Evolutionary conservation across 2,797 vertebrate species (phyloP).

Genomic region (Catamblyrhynchus diadema): DNA sequence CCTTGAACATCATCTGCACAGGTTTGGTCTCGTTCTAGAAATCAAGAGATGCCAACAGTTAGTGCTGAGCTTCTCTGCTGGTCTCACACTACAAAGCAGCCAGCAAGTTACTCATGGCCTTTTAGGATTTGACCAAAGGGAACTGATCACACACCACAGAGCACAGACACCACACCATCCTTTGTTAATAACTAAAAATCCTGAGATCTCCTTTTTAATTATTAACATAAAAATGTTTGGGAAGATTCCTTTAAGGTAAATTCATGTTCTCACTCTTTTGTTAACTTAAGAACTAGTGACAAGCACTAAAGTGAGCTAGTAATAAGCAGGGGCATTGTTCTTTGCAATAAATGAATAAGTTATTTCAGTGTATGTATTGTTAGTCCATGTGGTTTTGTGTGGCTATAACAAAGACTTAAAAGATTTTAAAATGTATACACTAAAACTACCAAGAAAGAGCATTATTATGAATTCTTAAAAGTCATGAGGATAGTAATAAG

Average conservation of each 20-base stretch:
- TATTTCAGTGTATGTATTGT: not conserved
- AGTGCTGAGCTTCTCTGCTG: not conserved
- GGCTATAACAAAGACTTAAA: not conserved
- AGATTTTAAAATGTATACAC: not conserved
- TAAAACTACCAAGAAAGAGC: not conserved
- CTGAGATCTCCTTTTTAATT: not conserved
- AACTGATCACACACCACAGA: not conserved
- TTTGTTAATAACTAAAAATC: not conserved
- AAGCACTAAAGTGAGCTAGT: not conserved
- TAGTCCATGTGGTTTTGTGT: not conserved
- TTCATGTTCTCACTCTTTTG: fast-evolving
- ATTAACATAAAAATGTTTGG: not conserved
- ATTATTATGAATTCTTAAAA: not conserved
- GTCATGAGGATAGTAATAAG: not conserved
- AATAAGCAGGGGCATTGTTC: not conserved
- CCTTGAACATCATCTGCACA: slow-evolving; percentile 87
- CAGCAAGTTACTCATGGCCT: too few species aligned
- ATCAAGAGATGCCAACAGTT: not conserved
- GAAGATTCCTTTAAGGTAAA: not conserved
- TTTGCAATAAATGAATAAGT: not conserved
- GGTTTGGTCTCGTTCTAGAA: slow-evolving; percentile 58
- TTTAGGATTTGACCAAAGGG: too few species aligned
- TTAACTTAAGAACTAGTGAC: not conserved
- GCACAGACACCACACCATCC: not conserved
- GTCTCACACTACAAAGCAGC: too few species aligned